Evolutionary conservation across 2,888 invertebrate species (phyloP).

Genomic region (Drosophila siamana): DNA sequence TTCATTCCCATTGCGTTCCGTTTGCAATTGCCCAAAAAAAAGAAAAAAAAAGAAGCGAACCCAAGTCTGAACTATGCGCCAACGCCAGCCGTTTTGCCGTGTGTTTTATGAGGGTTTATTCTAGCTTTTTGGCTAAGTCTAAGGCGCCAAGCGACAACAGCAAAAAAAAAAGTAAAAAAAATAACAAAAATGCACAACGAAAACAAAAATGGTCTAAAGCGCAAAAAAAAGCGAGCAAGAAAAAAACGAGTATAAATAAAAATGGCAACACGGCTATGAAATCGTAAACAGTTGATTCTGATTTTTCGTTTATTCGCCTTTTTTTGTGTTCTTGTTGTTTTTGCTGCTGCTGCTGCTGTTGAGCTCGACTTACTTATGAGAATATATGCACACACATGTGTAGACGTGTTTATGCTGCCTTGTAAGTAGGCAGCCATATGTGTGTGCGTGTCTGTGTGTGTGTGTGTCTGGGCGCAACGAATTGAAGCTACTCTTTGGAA

Average conservation of each 20-base stretch:
- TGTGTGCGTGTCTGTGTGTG: constrained; percentile 3
- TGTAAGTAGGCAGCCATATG: background rate
- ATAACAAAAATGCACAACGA: background rate
- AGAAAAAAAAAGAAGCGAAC: background rate
- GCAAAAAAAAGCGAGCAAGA: background rate
- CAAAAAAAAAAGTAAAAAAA: background rate
- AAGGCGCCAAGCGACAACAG: constrained; percentile 25
- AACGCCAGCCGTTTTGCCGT: constrained; percentile 44
- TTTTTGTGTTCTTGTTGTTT: background rate
- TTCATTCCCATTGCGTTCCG: background rate
- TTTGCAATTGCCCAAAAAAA: constrained; percentile 1
- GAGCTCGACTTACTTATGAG: constrained; percentile 25
- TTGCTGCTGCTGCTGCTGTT: background rate
- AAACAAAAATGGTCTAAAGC: constrained; percentile 11
- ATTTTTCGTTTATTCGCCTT: constrained; percentile 44
- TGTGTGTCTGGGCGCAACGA: constrained; percentile 3
- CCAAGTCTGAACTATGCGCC: constrained; percentile 32
- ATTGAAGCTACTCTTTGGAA: background rate
- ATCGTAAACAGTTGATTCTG: constrained; percentile 66
- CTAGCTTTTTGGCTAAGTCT: constrained; percentile 47
- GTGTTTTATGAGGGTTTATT: constrained; percentile 68
- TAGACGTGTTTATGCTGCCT: background rate
- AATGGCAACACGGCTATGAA: constrained; percentile 52
- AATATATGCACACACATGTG: constrained; percentile 9
- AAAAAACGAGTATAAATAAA: constrained; percentile 23